Base-by-base conservation (phyloP, 2,113 vertebrate genomes). In the Lepisosteus oculatus region DNA sequence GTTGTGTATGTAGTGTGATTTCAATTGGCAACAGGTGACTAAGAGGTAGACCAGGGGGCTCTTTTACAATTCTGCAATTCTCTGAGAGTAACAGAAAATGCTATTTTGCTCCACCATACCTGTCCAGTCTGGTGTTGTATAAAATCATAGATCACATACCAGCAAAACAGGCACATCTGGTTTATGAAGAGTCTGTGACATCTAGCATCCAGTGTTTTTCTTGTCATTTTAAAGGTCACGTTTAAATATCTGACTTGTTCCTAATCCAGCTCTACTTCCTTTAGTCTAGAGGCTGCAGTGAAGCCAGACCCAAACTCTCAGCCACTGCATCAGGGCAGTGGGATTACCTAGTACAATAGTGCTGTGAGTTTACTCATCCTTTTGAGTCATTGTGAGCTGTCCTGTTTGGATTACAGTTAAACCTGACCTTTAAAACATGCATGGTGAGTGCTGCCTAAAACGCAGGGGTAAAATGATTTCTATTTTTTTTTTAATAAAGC, bases 341-440 rank as follows among this genome's bases (percentile, higher is more conserved):
- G 29, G 29, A 29, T 29, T 29, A 29, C 29, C 29, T 29, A 29
- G 29, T 29, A 29, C 29, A 29, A 29, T 29, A 29, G 29, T 29
- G 29, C 29, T 29, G 29, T 29, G 29, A 29, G 29, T 29, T 29
- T 29, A 29, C 29, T 29, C 29, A 29, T 29, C 29, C 29, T 29
- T 29, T 29, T 29, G 29, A 29, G 29, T 29, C 2, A 29, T 29
- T 29, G 29, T 29, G 29, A 29, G 29, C 29, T 29, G 29, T 51
- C 43, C 17, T 42, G 15, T 54, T 41, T 70, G 42, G 44, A 29
- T 44, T 3, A 43, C 59, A 29, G 29, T 72, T 57, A 63, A 59
- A 69, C 71, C 71, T 72, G 70, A 76, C 70, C 71, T 69, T 72
- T 61, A 43, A 69, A 55, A 70, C 43, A 41, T 65, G 61, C 45